Conservation (phyloP, 2,888 invertebrate genomes). For the Aphrophora alni region DNA sequence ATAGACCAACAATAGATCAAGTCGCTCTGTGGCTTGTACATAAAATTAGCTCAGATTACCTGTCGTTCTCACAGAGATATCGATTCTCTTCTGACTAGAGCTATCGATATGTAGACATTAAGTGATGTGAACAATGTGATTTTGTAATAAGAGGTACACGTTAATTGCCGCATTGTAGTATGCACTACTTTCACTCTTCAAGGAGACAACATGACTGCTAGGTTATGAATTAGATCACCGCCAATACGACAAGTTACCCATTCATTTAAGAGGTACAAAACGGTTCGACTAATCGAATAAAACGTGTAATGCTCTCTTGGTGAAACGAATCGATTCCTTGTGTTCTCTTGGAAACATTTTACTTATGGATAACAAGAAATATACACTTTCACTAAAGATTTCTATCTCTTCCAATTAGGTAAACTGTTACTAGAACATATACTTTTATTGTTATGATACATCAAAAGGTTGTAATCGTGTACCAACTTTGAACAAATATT, state of each 20-base stretch:
- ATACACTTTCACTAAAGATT: too few species aligned
- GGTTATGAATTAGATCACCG: background rate
- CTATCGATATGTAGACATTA: slow-evolving; percentile 9
- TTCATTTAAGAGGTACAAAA: background rate
- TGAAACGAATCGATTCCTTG: background rate
- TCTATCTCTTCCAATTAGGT: too few species aligned
- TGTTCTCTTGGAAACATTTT: background rate
- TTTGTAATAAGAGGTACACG: background rate
- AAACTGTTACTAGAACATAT: too few species aligned
- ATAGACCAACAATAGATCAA: background rate
- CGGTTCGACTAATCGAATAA: background rate
- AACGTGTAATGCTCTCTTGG: background rate
- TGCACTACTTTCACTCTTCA: background rate
- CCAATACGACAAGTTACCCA: background rate
- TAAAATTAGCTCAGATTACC: background rate
- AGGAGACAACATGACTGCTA: background rate
- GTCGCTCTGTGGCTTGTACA: background rate
- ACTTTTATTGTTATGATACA: too few species aligned
- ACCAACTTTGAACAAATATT: too few species aligned
- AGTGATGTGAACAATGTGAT: slow-evolving; percentile 4
- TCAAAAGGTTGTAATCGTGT: too few species aligned
- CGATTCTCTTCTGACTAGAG: background rate
- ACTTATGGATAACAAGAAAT: background rate
- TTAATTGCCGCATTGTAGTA: background rate
- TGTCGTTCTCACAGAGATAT: slow-evolving; percentile 6